phyloP scores from a whole-genome alignment of 2,888 invertebrate genomes.

The Drosophila trichaetosa region DNA sequence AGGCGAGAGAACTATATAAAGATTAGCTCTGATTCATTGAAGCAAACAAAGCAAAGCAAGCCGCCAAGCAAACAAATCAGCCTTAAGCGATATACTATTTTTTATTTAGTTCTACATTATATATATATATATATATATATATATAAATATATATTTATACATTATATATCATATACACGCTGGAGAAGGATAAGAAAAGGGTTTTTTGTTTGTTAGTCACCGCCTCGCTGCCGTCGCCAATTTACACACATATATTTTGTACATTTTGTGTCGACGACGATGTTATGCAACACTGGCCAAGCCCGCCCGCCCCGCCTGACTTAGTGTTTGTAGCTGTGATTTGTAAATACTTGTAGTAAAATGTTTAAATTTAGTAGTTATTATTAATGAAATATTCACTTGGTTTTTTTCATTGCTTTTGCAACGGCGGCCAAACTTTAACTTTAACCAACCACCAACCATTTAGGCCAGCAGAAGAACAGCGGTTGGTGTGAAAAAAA shows the following conservation, averaged over 20 bases:
- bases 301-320: slow-evolving; percentile 35
- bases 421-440: slow-evolving; percentile 38
- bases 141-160: slow-evolving; percentile 4
- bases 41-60: slow-evolving; percentile 10
- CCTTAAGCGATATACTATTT: slow-evolving; percentile 32
- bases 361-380: slow-evolving; percentile 78
- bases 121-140: slow-evolving; percentile 13
- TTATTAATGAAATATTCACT: slow-evolving; percentile 59
- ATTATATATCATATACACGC: slow-evolving; percentile 7
- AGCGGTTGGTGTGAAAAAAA: slow-evolving; percentile 13
- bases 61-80: slow-evolving; percentile 5
- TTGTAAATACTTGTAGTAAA: slow-evolving; percentile 75
- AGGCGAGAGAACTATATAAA: slow-evolving; percentile 1
- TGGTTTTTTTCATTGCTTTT: slow-evolving; percentile 43
- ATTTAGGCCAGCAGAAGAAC: slow-evolving; percentile 1
- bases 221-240: slow-evolving; percentile 28
- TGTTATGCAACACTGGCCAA: slow-evolving; percentile 63
- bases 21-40: slow-evolving; percentile 42
- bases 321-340: slow-evolving; percentile 77
- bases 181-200: slow-evolving; percentile 5
- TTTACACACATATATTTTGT: slow-evolving; percentile 1
- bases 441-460: slow-evolving; percentile 12
- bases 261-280: slow-evolving; percentile 21
- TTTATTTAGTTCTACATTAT: slow-evolving; percentile 34
- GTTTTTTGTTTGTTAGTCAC: slow-evolving; percentile 21